A percentile compares a stretch with the other conserved stretches of the same genome.
Evolutionary conservation across 2,888 invertebrate genomes (phyloP).

Genomic region (Pharmacophagus antenor): DNA sequence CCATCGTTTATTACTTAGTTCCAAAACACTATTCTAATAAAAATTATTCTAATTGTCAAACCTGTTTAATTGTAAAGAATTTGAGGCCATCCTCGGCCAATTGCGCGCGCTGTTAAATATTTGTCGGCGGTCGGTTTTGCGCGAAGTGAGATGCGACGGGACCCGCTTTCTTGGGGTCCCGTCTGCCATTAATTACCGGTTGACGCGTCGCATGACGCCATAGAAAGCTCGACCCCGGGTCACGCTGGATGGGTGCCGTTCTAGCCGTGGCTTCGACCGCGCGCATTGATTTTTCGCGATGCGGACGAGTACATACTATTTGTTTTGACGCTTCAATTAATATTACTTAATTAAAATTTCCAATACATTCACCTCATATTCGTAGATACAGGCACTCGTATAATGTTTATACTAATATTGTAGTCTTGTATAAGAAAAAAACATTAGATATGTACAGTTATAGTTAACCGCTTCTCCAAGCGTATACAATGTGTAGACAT

Average conservation of each 20-base stretch:
- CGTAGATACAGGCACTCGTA: too few species aligned
- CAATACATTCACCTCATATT: too few species aligned
- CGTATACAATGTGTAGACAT: too few species aligned
- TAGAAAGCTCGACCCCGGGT: conserved; percentile 70
- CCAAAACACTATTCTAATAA: not conserved
- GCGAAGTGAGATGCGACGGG: conserved; percentile 23
- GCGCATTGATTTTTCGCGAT: conserved; percentile 3
- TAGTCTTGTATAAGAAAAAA: too few species aligned
- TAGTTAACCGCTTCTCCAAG: too few species aligned
- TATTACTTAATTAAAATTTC: too few species aligned
- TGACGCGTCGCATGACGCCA: conserved; percentile 57
- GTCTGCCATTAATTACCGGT: conserved; percentile 53
- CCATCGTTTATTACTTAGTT: not conserved
- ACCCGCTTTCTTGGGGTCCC: conserved; percentile 37
- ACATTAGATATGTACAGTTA: too few species aligned
- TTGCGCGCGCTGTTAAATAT: conserved; percentile 15
- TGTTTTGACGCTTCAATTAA: conserved; percentile 2
- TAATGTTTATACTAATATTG: too few species aligned
- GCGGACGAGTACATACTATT: not conserved
- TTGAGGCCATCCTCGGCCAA: not conserved
- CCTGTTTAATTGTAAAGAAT: not conserved
- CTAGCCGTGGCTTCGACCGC: conserved; percentile 6
- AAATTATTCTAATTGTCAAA: not conserved
- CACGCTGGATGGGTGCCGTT: conserved; percentile 43
- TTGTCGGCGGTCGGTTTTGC: conserved; percentile 8